phyloP scores from a whole-genome alignment of 1,140 invertebrate species.

The Papilio aristodemus region DNA sequence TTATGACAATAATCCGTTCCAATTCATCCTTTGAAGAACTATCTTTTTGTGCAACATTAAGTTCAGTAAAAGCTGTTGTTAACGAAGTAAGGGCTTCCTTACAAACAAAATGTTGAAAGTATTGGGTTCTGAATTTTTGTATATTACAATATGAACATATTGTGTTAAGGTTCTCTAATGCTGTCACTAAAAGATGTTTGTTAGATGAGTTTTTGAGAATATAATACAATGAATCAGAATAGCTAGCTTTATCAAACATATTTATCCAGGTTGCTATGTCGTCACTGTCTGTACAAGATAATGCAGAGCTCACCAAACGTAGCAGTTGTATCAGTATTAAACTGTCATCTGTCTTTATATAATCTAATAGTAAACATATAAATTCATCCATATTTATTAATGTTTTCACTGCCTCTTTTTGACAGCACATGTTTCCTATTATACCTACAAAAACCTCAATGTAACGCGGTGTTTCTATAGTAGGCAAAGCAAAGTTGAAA shows the following conservation, averaged over 20 bases:
- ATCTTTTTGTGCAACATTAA: constrained; percentile 54
- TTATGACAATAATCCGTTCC: constrained; percentile 66
- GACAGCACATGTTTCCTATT: constrained; percentile 86
- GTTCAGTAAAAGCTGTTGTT: constrained; percentile 61
- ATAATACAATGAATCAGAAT: constrained; percentile 82
- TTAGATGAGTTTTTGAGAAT: constrained; percentile 86
- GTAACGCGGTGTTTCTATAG: constrained; percentile 77
- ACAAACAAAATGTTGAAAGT: constrained; percentile 67
- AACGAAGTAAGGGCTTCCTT: constrained; percentile 58
- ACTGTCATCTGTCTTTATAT: constrained; percentile 82
- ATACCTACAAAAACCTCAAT: constrained; percentile 88
- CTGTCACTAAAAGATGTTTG: constrained; percentile 80
- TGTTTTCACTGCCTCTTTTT: constrained; percentile 71
- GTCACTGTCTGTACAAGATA: constrained; percentile 76
- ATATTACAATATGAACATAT: constrained; percentile 72
- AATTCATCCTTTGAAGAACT: constrained; percentile 60
- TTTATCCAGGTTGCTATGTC: constrained; percentile 75
- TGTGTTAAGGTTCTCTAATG: constrained; percentile 81
- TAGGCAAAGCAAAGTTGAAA: constrained; percentile 74
- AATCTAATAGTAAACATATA: constrained; percentile 78
- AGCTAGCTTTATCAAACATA: constrained; percentile 74
- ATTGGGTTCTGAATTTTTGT: constrained; percentile 56
- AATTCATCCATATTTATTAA: constrained; percentile 72
- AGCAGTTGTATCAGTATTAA: constrained; percentile 85
- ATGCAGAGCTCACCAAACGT: constrained; percentile 82